phyloP scores from a whole-genome alignment of 2,888 invertebrate species.

The Mesorhabditis sp. region DNA sequence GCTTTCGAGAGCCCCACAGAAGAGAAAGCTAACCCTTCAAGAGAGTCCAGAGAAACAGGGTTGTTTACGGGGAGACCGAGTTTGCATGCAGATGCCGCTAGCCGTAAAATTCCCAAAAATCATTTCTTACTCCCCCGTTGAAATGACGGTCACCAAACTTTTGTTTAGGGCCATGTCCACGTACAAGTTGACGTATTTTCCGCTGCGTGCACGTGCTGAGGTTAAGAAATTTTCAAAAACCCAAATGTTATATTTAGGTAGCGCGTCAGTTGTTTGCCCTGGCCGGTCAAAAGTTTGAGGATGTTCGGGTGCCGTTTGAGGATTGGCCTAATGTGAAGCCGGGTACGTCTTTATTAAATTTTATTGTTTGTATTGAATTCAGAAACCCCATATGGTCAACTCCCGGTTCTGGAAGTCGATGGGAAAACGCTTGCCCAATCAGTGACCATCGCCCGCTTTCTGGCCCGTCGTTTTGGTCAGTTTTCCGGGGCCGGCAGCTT shows the following conservation, averaged over 20 bases:
- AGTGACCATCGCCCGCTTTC: background rate
- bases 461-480: conserved; percentile 3
- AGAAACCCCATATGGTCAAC: background rate
- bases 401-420: background rate
- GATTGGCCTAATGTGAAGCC: background rate
- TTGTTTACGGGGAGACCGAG: too few relatives aligned
- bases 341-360: conserved; percentile 1
- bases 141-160: too few relatives aligned
- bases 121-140: too few relatives aligned
- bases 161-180: background rate
- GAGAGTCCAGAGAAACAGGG: too few relatives aligned
- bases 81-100: too few relatives aligned
- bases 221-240: background rate
- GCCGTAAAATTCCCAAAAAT: too few relatives aligned
- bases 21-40: too few relatives aligned
- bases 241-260: background rate
- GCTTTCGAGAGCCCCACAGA: too few relatives aligned
- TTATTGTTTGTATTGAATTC: background rate
- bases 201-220: background rate
- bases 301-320: background rate
- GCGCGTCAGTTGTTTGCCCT: conserved; percentile 2
- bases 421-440: conserved; percentile 5
- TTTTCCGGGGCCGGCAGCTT: background rate
- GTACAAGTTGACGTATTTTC: background rate
- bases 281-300: background rate